These are phyloP conservation scores for Protonibea diacanthus DNA, from an alignment of 2,797 vertebrate species.

Conservation along the genomic window DNA sequence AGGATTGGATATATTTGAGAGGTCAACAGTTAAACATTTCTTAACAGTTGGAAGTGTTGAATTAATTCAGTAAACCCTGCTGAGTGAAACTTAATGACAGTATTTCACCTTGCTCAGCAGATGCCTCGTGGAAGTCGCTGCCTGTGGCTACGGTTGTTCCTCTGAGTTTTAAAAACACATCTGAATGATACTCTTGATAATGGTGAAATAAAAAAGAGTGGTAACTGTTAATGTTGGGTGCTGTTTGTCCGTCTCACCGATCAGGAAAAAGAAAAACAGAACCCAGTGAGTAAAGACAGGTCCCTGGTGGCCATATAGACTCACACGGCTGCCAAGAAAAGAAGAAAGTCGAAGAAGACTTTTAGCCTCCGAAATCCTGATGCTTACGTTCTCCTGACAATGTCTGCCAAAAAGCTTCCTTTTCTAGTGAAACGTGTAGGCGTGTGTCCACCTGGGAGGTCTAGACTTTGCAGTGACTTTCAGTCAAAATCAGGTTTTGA, in stretches of 20 bases:
- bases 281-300: constrained; percentile 38
- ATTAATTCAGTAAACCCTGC: neutral
- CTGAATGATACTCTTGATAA: constrained; percentile 16
- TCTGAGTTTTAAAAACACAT: constrained; percentile 20
- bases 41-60: neutral
- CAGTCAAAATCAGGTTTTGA: neutral
- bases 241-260: constrained; percentile 31
- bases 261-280: constrained; percentile 34
- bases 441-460: constrained; percentile 33
- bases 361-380: constrained; percentile 45
- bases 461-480: constrained; percentile 20
- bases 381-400: constrained; percentile 27
- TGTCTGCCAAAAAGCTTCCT: constrained; percentile 49
- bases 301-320: constrained; percentile 51
- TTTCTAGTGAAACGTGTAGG: constrained; percentile 41
- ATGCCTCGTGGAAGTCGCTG: constrained; percentile 12
- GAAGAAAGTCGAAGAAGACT: constrained; percentile 40
- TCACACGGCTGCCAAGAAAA: constrained; percentile 54
- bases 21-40: constrained; percentile 3
- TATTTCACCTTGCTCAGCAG: constrained; percentile 18
- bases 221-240: constrained; percentile 27
- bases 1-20: neutral
- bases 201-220: constrained; percentile 11
- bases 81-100: constrained; percentile 15
- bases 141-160: constrained; percentile 27